Evolutionary conservation across 2,113 vertebrate genomes (phyloP).

Genomic region (Phalacrocorax pelagicus): DNA sequence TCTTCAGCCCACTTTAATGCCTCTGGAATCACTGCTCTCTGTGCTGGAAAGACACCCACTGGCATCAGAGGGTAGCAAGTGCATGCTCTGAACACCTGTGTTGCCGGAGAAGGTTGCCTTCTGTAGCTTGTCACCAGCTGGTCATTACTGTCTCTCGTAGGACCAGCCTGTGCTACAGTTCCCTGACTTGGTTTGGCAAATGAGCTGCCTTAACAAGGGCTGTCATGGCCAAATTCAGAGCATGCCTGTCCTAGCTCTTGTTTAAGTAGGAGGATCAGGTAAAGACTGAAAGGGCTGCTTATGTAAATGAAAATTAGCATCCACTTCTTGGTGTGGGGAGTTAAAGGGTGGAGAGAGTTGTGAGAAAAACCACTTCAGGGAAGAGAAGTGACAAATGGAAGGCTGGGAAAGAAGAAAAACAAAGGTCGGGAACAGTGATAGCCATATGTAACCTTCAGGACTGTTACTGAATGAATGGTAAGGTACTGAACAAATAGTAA

Average conservation of each 20-base stretch:
- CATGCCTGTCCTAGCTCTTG: neutral
- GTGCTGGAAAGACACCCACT: neutral
- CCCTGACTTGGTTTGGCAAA: neutral
- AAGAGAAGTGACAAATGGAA: neutral
- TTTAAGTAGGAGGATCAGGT: neutral
- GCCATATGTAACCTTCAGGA: too few species aligned
- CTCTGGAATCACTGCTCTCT: neutral
- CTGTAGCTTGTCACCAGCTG: neutral
- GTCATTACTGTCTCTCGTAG: neutral
- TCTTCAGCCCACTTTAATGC: neutral
- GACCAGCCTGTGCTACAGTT: neutral
- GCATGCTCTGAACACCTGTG: neutral
- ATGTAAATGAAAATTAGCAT: neutral
- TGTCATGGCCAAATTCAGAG: neutral
- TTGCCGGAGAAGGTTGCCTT: neutral
- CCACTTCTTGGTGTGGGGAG: neutral
- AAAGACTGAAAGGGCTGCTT: neutral
- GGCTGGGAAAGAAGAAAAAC: neutral
- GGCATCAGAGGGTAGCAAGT: neutral
- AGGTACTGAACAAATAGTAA: conserved; percentile 61
- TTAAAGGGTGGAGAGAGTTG: neutral
- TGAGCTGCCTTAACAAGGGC: neutral
- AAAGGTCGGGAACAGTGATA: conserved; percentile 5
- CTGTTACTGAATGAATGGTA: conserved; percentile 22
- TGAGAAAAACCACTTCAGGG: neutral